These are phyloP conservation scores for Archips xylosteana DNA, from an alignment of 2,888 invertebrate species.

Conservation along the genomic window DNA sequence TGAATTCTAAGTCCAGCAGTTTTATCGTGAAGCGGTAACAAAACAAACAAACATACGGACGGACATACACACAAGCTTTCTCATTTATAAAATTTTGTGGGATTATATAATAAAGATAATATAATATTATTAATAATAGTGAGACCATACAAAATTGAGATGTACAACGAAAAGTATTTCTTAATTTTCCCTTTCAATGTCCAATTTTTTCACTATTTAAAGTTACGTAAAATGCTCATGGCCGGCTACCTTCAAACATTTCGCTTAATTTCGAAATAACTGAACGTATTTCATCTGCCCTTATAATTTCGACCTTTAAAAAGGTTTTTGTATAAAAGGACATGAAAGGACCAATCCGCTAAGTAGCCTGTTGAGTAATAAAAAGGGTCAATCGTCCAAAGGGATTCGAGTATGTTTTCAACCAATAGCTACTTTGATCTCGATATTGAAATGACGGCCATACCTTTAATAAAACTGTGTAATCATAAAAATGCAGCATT, in stretches of 20 bases:
- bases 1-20: no score
- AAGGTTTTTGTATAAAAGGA: constrained; percentile 37
- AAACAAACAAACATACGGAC: no score
- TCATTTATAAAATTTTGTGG: no score
- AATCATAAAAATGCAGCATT: background rate
- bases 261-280: background rate
- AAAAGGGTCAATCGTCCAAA: constrained; percentile 44
- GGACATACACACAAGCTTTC: no score
- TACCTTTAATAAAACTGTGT: background rate
- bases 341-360: constrained; percentile 45
- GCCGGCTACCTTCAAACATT: background rate
- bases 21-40: no score
- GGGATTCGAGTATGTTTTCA: constrained; percentile 39
- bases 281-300: background rate
- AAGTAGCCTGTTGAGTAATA: constrained; percentile 43
- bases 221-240: background rate
- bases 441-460: constrained; percentile 22
- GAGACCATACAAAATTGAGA: no score
- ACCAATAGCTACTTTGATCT: constrained; percentile 42
- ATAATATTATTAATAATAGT: no score
- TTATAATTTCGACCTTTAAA: constrained; percentile 36
- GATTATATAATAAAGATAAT: no score
- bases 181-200: no score
- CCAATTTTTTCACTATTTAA: no score
- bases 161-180: no score